Evolutionary conservation across 1,140 invertebrate genomes (phyloP), one percentile per base, ranked within the genome.

Genomic region (Copidosoma floridanum): DNA sequence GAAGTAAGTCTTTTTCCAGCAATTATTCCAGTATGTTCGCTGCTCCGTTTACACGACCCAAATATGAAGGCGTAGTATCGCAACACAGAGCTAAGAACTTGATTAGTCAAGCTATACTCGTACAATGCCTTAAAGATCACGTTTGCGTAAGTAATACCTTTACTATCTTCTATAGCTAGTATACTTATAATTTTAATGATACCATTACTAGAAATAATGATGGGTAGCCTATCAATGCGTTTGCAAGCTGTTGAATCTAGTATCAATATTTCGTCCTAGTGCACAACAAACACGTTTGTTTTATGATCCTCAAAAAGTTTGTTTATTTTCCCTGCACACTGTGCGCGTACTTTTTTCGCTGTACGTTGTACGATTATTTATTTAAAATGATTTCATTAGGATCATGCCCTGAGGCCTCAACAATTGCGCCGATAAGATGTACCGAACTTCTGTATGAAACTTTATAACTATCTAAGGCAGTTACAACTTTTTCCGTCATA

Each of bases 41-140:
- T 46, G 65, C 66, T 47, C 71, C 71, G 57, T 62, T 69, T 16
- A 53, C 38, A 55, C 37, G 26, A 14, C 71, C 72, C 7, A 71
- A 68, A 59, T 77, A 77, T 27, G 69, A 63, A 47, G 65, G 63
- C 32, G 69, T 75, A 2, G 72, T 77, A 52, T 76, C 70, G 57
- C 69, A 75, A 57, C 70, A 73, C 38, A 76, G 59, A 48, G 68
- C 69, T 66, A n/a, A 69, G 66, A 43, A 72, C 46, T 41, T 41
- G 57, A 52, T 69, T 58, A 29, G 37, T 46, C 48, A 71, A 64
- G 54, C 66, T 62, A 66, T 64, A 72, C 38, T 67, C 62, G 40
- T 52, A 38, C 21, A 67, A 38, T 29, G 24, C 48, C 41, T 60
- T 51, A 40, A 56, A 55, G 23, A 64, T 55, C 24, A 54, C 55